Evolutionary conservation across 35 echinoderm and acorn worm species (phyloP).

Genomic region (Ophiothrix spiculata): DNA sequence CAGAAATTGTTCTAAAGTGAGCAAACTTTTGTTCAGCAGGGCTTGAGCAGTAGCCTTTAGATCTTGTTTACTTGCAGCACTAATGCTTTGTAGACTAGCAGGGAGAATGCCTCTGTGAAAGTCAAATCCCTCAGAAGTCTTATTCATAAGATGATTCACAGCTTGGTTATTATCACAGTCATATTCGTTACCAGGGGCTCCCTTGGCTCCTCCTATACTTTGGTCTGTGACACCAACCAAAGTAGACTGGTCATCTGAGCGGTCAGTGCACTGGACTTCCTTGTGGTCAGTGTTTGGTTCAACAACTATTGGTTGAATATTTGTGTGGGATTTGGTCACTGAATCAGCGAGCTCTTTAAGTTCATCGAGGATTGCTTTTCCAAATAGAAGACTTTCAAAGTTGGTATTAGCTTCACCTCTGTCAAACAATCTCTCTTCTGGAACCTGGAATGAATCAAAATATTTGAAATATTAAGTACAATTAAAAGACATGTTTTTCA

Average conservation of each 20-base stretch:
- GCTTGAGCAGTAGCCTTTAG: background rate
- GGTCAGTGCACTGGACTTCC: background rate
- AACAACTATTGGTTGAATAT: background rate
- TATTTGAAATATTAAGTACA: too few species aligned
- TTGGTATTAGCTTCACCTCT: conserved; percentile 47
- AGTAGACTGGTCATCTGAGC: background rate
- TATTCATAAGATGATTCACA: background rate
- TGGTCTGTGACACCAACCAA: background rate
- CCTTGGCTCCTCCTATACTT: background rate
- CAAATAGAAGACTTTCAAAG: conserved; percentile 26
- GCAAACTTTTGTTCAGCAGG: background rate
- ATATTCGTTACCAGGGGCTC: background rate
- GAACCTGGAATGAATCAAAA: conserved; percentile 17
- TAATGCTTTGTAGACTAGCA: background rate
- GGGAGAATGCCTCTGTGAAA: background rate
- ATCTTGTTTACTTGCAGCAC: background rate
- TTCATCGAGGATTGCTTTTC: background rate
- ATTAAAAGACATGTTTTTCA: too few species aligned
- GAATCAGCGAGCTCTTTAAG: background rate
- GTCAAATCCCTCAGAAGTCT: background rate
- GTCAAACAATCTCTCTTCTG: conserved; percentile 50
- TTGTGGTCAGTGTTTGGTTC: background rate
- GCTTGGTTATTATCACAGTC: background rate
- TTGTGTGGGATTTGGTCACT: background rate
- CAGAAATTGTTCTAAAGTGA: background rate